Percentiles rank a stretch among this genome's conserved stretches.
Conservation (phyloP, 1,140 invertebrate genomes). For the Heliconius himera region DNA sequence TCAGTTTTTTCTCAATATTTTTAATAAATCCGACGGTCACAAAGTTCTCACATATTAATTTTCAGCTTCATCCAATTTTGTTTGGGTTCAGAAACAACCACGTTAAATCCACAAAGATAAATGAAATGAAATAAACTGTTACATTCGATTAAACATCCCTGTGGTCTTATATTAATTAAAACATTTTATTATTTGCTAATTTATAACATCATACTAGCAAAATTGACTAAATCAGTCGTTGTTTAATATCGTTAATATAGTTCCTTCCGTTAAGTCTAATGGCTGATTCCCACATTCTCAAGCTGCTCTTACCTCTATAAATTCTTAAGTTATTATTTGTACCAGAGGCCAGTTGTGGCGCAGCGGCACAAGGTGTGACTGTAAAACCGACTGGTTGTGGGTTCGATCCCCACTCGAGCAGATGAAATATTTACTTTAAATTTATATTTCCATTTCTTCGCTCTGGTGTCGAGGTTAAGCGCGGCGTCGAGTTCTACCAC, state of each 20-base stretch:
- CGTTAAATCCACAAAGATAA: conserved; percentile 55
- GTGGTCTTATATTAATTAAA: conserved; percentile 44
- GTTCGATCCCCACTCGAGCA: no score
- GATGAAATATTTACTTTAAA: no score
- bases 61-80: background rate
- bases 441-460: no score
- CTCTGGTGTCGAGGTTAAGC: no score
- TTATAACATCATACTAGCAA: background rate
- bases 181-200: conserved; percentile 39
- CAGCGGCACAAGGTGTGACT: no score
- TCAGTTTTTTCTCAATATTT: no score
- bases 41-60: background rate
- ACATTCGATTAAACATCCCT: conserved; percentile 38
- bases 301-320: background rate
- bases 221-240: background rate
- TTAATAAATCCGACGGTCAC: background rate
- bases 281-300: background rate
- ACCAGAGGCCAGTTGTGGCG: no score
- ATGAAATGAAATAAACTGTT: conserved; percentile 58
- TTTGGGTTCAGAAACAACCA: conserved; percentile 31
- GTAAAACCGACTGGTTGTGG: no score
- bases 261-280: background rate
- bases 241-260: background rate
- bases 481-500: no score
- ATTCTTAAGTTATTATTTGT: no score